Evolutionary conservation across 2,888 invertebrate species (phyloP), one percentile per base, ranked within the genome.

Genomic region (Mythimna albipuncta): DNA sequence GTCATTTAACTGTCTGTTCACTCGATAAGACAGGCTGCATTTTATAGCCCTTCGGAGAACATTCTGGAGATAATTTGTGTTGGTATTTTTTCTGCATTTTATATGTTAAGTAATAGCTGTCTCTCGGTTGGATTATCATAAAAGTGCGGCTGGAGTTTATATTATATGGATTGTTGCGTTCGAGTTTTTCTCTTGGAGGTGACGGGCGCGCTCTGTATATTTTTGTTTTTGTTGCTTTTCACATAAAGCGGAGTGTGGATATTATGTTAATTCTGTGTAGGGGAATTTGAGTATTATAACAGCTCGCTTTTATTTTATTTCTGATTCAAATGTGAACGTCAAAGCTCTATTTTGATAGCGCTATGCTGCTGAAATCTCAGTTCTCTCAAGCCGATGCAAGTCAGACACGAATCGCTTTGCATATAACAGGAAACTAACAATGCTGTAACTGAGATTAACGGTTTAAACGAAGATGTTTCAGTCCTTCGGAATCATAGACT

Each of bases 41-140:
- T 85, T 85, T 86, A 85, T 85, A 62, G 83, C 87, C 64, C 77
- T 79, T 68, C 38, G 26, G 78, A 81, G 80, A 78, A 82, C 76
- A 81, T 80, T 72, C 54, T 74, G 66, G 52, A 77, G 75, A 85
- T 85, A 85, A 86, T 85, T 85, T 84, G 85, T 85, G 84, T 86
- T 84, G 84, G 80, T 85, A 85, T 85, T 85, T 85, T 84, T 85
- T 85, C 86, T 85, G 84, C 86, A 86, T 81, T 85, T 85, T 85
- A 85, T 85, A 75, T 75, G 85, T 77, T 86, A 86, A 85, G 81
- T 83, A 79, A 84, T 84, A 82, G 85, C 86, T 86, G 73, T 84
- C 85, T 86, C 73, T 72, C 58, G 32, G 61, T 55, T 61, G 57
- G 74, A 85, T 85, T 85, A 85, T 74, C 86, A 84, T 85, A 86